These are phyloP conservation scores for Drosophila paracracens DNA, from an alignment of 2,888 invertebrate genomes.

Conservation along the genomic window DNA sequence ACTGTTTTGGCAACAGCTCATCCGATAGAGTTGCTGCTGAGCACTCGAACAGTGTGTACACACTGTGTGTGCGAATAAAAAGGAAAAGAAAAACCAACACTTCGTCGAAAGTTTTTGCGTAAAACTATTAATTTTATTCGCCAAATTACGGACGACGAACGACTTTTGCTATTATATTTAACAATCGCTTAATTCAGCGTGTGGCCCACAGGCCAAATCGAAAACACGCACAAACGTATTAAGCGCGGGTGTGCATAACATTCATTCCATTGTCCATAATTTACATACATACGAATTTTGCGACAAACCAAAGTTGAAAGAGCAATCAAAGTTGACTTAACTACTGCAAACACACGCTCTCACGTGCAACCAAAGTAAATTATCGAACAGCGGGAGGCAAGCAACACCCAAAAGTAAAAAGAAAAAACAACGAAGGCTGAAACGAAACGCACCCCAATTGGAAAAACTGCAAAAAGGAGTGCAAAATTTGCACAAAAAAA, in stretches of 20 bases:
- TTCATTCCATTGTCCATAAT: slow-evolving; percentile 71
- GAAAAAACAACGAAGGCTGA: slow-evolving; percentile 45
- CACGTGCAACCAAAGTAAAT: slow-evolving; percentile 57
- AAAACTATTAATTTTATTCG: slow-evolving; percentile 48
- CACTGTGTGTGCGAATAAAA: slow-evolving; percentile 51
- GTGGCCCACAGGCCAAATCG: slow-evolving; percentile 62
- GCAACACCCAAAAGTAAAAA: slow-evolving; percentile 37
- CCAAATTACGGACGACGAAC: slow-evolving; percentile 63
- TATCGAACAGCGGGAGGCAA: slow-evolving; percentile 64
- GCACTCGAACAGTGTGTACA: slow-evolving; percentile 40
- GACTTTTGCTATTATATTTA: slow-evolving; percentile 42
- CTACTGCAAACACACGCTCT: slow-evolving; percentile 58
- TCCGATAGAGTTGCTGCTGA: slow-evolving; percentile 13
- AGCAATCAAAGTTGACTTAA: slow-evolving; percentile 67
- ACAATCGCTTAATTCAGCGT: slow-evolving; percentile 55
- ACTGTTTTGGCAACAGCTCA: slow-evolving; percentile 38
- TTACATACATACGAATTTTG: slow-evolving; percentile 66
- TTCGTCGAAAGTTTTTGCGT: slow-evolving; percentile 73
- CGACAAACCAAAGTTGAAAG: slow-evolving; percentile 62
- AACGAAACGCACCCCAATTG: slow-evolving; percentile 47
- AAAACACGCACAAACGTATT: slow-evolving; percentile 61
- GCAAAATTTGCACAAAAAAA: slow-evolving; percentile 34
- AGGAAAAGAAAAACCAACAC: slow-evolving; percentile 66
- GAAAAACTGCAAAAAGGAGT: slow-evolving; percentile 62
- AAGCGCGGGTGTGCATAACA: slow-evolving; percentile 63